Percentiles rank a stretch among this genome's conserved stretches.
These are phyloP conservation scores for Orthosia gracilis DNA, from an alignment of 2,888 invertebrate species.

Conservation along the genomic window DNA sequence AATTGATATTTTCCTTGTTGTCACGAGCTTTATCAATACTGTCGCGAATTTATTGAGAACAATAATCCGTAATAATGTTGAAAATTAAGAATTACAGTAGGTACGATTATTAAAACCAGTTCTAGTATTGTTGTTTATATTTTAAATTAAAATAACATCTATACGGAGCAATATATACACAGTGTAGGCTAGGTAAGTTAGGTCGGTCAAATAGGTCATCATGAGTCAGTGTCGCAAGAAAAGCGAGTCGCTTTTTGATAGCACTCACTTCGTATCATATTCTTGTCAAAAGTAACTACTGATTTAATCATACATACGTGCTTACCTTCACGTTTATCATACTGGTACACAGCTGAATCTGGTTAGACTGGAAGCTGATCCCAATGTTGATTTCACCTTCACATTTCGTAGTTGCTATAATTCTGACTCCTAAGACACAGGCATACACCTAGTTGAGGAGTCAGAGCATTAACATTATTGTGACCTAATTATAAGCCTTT, in stretches of 20 bases:
- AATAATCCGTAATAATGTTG: not conserved
- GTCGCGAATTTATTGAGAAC: not conserved
- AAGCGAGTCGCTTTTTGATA: conserved; percentile 13
- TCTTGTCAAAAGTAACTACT: not conserved
- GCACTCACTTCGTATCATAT: not conserved
- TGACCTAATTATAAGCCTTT: too few species aligned
- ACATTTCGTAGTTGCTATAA: too few species aligned
- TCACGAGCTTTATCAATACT: not conserved
- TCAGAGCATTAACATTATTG: too few species aligned
- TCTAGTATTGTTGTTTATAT: not conserved
- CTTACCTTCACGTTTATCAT: too few species aligned
- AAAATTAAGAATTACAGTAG: not conserved
- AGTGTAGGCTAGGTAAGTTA: conserved; percentile 10
- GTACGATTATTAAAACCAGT: too few species aligned
- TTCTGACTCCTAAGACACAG: too few species aligned
- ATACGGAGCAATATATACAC: not conserved
- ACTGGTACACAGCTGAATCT: too few species aligned
- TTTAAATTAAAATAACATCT: not conserved
- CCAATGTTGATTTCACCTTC: too few species aligned
- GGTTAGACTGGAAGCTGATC: too few species aligned
- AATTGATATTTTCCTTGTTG: not conserved
- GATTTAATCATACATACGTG: not conserved
- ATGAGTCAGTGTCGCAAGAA: conserved; percentile 22
- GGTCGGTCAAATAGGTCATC: conserved; percentile 53
- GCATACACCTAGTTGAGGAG: too few species aligned